Percentiles rank a stretch among this genome's conserved stretches.
Evolutionary conservation across 2,797 vertebrate genomes (phyloP).

Genomic region (Centropyge bicolor): DNA sequence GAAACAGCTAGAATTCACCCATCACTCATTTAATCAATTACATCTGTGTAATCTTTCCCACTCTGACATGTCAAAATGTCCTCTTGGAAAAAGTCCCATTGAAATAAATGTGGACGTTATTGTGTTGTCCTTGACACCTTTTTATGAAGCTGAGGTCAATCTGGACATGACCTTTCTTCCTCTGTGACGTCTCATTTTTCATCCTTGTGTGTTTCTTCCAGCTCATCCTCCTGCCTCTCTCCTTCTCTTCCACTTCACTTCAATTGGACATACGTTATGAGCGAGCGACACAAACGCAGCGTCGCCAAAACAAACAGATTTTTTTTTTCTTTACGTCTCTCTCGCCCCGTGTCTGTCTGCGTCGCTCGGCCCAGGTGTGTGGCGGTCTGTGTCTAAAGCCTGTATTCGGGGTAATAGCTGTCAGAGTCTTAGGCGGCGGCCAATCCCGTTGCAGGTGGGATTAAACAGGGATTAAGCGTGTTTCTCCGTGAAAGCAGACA

Average conservation of each 20-base stretch:
- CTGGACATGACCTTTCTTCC: not conserved
- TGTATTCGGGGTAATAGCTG: slow-evolving; percentile 50
- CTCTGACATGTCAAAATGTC: not conserved
- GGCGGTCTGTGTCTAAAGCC: slow-evolving; percentile 53
- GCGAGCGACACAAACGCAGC: not conserved
- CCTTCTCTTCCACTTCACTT: slow-evolving; percentile 15
- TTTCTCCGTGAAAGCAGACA: slow-evolving; percentile 76
- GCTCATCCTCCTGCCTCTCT: not conserved
- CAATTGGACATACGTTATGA: slow-evolving; percentile 33
- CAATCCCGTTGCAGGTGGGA: slow-evolving; percentile 75
- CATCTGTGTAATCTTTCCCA: not conserved
- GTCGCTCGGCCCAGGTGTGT: slow-evolving; percentile 63
- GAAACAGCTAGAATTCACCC: not conserved
- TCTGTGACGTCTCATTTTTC: not conserved
- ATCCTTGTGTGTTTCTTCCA: not conserved
- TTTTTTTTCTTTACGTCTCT: not conserved
- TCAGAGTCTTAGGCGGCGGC: slow-evolving; percentile 64
- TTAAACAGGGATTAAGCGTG: slow-evolving; percentile 73
- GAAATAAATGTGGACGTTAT: not conserved
- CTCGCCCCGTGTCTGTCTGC: not conserved
- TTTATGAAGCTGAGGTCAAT: not conserved
- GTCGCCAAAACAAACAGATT: slow-evolving; percentile 15
- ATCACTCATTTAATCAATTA: not conserved
- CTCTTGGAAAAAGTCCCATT: not conserved
- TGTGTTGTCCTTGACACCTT: too few relatives aligned